Evolutionary conservation across 2,113 vertebrate species (phyloP).

Genomic region (Tenebrosternarchus preto): DNA sequence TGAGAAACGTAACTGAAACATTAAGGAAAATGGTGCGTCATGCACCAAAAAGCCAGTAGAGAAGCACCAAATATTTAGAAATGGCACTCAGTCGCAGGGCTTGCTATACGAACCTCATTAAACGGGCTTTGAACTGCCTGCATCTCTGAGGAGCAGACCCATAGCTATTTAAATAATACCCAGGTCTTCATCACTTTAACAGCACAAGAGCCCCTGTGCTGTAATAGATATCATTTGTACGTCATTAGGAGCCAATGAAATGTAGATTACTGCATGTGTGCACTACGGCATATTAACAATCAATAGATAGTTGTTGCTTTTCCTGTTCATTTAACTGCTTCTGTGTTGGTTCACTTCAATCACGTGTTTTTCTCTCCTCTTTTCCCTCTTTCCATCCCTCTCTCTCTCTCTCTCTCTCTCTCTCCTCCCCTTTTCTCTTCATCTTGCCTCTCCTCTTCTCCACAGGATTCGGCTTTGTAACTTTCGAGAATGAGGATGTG

Average conservation of each 20-base stretch:
- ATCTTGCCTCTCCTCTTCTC: constrained; percentile 21
- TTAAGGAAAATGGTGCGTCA: constrained; percentile 56
- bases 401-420: constrained; percentile 2
- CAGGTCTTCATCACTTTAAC: constrained; percentile 59
- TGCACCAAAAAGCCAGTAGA: constrained; percentile 59
- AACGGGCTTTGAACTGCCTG: constrained; percentile 59
- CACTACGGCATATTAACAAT: constrained; percentile 57
- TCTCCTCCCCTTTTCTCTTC: constrained; percentile 9
- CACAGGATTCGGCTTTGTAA: constrained; percentile 89
- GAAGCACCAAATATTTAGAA: constrained; percentile 62
- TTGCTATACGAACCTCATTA: constrained; percentile 63
- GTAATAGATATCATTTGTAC: constrained; percentile 52
- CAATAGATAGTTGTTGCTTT: constrained; percentile 57
- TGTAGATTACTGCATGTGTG: constrained; percentile 38
- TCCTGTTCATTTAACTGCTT: constrained; percentile 52
- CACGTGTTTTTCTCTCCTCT: constrained; percentile 37
- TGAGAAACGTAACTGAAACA: constrained; percentile 37
- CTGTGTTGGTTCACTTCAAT: constrained; percentile 52
- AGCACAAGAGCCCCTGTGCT: constrained; percentile 50
- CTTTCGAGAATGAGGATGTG: constrained; percentile 91
- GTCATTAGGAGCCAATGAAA: constrained; percentile 56
- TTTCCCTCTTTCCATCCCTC: constrained; percentile 10
- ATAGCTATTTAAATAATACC: constrained; percentile 60
- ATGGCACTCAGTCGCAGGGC: constrained; percentile 60
- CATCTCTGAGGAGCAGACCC: constrained; percentile 53